Conservation (phyloP, 1,140 invertebrate species). For the Catajapyx aquilonaris region DNA sequence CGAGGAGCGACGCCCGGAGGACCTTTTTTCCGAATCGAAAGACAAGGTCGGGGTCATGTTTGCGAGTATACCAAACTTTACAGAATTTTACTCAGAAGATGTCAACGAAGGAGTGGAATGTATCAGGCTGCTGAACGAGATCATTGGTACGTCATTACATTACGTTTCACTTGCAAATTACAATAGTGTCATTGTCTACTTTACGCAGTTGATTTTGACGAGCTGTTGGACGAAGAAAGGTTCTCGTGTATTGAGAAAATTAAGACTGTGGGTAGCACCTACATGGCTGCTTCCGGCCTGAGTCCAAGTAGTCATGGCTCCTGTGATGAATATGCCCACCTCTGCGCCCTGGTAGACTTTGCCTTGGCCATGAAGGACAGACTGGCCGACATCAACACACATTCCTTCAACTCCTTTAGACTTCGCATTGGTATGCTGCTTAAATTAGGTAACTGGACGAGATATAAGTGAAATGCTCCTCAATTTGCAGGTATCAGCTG, state of each 20-base stretch:
- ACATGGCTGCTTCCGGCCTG: constrained; percentile 97
- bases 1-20: constrained; percentile 50
- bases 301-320: constrained; percentile 36
- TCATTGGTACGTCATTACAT: constrained; percentile 47
- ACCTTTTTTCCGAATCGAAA: constrained; percentile 83
- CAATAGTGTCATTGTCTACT: constrained; percentile 3
- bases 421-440: constrained; percentile 52
- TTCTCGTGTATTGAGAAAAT: constrained; percentile 94
- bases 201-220: constrained; percentile 65
- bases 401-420: constrained; percentile 95
- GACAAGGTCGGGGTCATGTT: constrained; percentile 91
- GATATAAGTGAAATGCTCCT: constrained; percentile 1
- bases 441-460: not conserved
- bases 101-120: constrained; percentile 93
- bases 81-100: constrained; percentile 95
- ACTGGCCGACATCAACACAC: constrained; percentile 78
- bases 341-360: constrained; percentile 79
- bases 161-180: not conserved
- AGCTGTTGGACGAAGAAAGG: constrained; percentile 65
- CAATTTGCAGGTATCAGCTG: constrained; percentile 53
- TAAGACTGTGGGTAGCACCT: constrained; percentile 89
- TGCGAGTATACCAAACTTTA: constrained; percentile 94
- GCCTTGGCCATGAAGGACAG: constrained; percentile 77
- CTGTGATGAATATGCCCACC: constrained; percentile 41
- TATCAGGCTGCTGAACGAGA: constrained; percentile 92